These are phyloP conservation scores for Drosophila rubida DNA, from an alignment of 2,888 invertebrate genomes.

Conservation along the genomic window DNA sequence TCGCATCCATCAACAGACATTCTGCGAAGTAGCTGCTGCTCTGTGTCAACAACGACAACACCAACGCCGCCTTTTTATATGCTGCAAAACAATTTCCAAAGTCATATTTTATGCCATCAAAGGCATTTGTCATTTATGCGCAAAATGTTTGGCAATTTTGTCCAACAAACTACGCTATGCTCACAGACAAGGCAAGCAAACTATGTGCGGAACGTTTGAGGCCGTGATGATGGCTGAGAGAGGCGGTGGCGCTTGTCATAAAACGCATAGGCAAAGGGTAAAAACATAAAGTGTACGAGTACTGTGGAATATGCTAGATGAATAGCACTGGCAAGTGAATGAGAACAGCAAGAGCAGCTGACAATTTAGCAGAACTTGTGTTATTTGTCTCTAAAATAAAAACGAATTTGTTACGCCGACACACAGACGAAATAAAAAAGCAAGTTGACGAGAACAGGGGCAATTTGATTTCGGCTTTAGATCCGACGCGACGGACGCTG, in stretches of 20 bases:
- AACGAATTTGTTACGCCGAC: slow-evolving; percentile 54
- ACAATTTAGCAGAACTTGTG: slow-evolving; percentile 72
- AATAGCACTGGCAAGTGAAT: slow-evolving; percentile 25
- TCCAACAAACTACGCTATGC: background rate
- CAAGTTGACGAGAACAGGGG: slow-evolving; percentile 64
- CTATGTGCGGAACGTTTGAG: slow-evolving; percentile 62
- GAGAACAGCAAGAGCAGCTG: slow-evolving; percentile 42
- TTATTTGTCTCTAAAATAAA: slow-evolving; percentile 63
- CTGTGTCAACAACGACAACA: slow-evolving; percentile 28
- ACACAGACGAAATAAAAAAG: slow-evolving; percentile 44
- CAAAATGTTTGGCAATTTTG: slow-evolving; percentile 75
- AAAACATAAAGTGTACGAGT: slow-evolving; percentile 39
- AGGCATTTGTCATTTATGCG: slow-evolving; percentile 80
- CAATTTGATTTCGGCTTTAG: slow-evolving; percentile 71
- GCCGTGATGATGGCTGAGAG: slow-evolving; percentile 46
- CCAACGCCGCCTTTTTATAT: slow-evolving; percentile 64
- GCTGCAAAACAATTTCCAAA: slow-evolving; percentile 78
- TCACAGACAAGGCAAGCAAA: slow-evolving; percentile 33
- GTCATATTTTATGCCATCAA: slow-evolving; percentile 79
- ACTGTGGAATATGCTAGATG: slow-evolving; percentile 34
- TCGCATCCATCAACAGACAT: slow-evolving; percentile 57
- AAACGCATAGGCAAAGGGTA: slow-evolving; percentile 50
- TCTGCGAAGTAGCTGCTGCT: slow-evolving; percentile 38
- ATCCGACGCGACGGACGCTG: slow-evolving; percentile 4
- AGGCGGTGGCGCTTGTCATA: slow-evolving; percentile 62